phyloP scores from a whole-genome alignment of 2,888 invertebrate genomes.

The Schizaphis graminum region DNA sequence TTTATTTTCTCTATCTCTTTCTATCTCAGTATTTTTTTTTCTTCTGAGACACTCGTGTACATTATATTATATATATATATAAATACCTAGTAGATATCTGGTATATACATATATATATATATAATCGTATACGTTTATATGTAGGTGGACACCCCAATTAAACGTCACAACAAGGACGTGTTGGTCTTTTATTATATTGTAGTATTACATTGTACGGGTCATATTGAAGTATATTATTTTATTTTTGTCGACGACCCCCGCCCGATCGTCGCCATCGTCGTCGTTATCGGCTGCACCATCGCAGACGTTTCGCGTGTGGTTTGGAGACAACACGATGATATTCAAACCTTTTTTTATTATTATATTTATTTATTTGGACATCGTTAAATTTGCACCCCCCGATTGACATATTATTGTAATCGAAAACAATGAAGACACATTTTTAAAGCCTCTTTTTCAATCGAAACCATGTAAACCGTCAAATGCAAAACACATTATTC shows the following conservation, averaged over 20 bases:
- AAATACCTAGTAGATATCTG: background rate
- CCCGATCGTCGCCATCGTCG: constrained; percentile 8
- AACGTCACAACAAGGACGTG: constrained; percentile 61
- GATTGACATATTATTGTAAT: constrained; percentile 26
- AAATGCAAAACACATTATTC: background rate
- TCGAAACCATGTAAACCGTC: background rate
- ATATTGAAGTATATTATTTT: constrained; percentile 28
- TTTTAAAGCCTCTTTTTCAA: background rate
- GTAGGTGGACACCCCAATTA: constrained; percentile 55
- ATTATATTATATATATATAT: background rate
- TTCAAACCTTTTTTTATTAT: constrained; percentile 13
- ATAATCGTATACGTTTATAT: background rate
- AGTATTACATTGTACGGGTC: constrained; percentile 27
- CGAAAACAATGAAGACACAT: constrained; percentile 15
- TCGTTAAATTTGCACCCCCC: constrained; percentile 17
- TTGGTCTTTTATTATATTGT: constrained; percentile 52
- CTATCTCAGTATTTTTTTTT: background rate
- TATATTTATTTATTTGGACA: constrained; percentile 40
- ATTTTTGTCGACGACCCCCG: constrained; percentile 13
- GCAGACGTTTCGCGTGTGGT: constrained; percentile 30
- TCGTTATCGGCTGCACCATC: constrained; percentile 52
- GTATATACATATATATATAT: background rate
- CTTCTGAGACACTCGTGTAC: background rate
- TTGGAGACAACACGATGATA: background rate
- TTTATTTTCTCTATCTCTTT: background rate